Conservation (phyloP, 2,797 vertebrate species). For the Macropodus opercularis region DNA sequence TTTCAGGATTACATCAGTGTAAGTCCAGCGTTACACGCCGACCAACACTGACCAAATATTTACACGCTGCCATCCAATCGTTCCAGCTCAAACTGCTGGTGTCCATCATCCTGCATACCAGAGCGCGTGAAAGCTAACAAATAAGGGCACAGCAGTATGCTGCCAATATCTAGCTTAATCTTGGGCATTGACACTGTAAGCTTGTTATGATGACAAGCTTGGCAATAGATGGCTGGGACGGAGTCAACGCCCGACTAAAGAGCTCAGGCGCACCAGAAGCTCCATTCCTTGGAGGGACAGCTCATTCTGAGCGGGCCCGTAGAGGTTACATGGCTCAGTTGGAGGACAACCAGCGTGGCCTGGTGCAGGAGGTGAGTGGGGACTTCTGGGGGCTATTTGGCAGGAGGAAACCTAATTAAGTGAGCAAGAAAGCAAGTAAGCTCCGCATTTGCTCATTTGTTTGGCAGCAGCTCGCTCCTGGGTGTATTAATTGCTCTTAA, state of each 20-base stretch:
- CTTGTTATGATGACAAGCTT: constrained; percentile 67
- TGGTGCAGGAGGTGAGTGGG: constrained; percentile 24
- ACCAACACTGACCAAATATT: constrained; percentile 60
- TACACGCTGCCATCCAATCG: constrained; percentile 40
- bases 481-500: constrained; percentile 51
- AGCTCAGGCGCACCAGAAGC: constrained; percentile 56
- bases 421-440: constrained; percentile 43
- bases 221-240: constrained; percentile 48
- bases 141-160: constrained; percentile 40
- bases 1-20: constrained; percentile 46
- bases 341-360: constrained; percentile 29
- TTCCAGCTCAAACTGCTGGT: constrained; percentile 43
- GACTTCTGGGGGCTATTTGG: constrained; percentile 46
- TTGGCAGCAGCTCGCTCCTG: constrained; percentile 45
- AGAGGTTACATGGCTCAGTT: constrained; percentile 16
- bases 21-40: constrained; percentile 30
- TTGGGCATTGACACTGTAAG: constrained; percentile 63
- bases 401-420: constrained; percentile 49
- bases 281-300: constrained; percentile 35
- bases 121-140: constrained; percentile 52
- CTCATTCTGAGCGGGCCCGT: constrained; percentile 32
- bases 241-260: constrained; percentile 63
- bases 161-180: constrained; percentile 65
- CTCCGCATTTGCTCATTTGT: constrained; percentile 63
- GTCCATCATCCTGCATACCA: constrained; percentile 46